Base-by-base conservation (phyloP, 2,888 invertebrate genomes). In the Caenorhabditis imperialis region DNA sequence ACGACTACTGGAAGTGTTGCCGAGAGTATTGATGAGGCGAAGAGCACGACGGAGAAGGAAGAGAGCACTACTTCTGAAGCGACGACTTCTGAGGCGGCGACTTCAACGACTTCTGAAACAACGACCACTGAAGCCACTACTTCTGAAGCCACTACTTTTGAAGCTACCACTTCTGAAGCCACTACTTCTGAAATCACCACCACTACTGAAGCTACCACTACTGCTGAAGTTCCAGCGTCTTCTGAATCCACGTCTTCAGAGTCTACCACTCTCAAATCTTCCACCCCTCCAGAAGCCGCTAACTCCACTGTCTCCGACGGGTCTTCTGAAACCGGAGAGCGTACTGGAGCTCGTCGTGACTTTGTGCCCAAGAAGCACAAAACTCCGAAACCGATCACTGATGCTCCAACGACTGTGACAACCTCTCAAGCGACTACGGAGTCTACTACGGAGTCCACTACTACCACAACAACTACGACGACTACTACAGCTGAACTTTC, bases 321-420 rank as follows among this genome's bases (percentile, higher is more conserved):
- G 5, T 8, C 8, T 7, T 23, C 63, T 5, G 58, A 61, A 40
- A 8, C 48, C 1, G n/a, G 33, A 8, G 27, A 38, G 7, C 20
- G 48, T 12, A 25, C 45, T 0, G 58, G 58, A 12, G 42, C 58
- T 16, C 55, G 42, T 18, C 55, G 65, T 14, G 65, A 65, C 12
- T 65, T 65, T 23, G 55, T 65, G 30, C 65, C 65, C 12, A 65
- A 57, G 27, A 65, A 65, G 40, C 45, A 65, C 23, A 65, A 55
- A 16, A 53, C 67, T n/a, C 30, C 25, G 14, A 67, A 42, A 16
- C 48, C 57, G 5, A 57, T 61, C 18, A 54, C 61, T 2, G 61
- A 54, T 16, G 37, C 40, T 3, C 44, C 71, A 35, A 35, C 62
- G 0, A 45, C 60, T 1, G 45, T 57, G 6, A 45, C 47, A 7